phyloP scores from a whole-genome alignment of 1,140 invertebrate species.

The Zaprionus gabonicus region DNA sequence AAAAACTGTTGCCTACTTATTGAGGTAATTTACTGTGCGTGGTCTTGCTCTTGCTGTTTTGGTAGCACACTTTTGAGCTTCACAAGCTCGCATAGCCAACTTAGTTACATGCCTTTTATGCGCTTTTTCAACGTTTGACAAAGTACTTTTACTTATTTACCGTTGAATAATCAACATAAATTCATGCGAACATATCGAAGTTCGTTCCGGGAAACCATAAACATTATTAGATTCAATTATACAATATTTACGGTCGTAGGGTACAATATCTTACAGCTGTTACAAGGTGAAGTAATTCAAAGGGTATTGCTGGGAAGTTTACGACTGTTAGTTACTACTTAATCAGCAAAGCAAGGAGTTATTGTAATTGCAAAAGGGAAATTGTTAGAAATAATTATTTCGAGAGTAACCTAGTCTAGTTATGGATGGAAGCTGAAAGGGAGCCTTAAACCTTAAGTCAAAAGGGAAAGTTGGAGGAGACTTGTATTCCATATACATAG shows the following conservation, averaged over 20 bases:
- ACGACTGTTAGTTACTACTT: neutral
- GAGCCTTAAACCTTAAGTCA: no score
- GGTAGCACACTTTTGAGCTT: neutral
- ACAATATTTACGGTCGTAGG: slow-evolving; percentile 14
- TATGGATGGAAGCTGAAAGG: no score
- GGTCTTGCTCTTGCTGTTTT: neutral
- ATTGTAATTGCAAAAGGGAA: no score
- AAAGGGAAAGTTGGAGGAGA: no score
- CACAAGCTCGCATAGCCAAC: slow-evolving; percentile 7
- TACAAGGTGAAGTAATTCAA: neutral
- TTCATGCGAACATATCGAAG: slow-evolving; percentile 40
- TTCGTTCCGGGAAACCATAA: slow-evolving; percentile 50
- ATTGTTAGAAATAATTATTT: no score
- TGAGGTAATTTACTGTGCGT: slow-evolving; percentile 16
- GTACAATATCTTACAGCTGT: slow-evolving; percentile 3
- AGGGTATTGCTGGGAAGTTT: neutral
- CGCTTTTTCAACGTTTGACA: slow-evolving; percentile 19
- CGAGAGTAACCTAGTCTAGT: no score
- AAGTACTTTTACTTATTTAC: slow-evolving; percentile 27
- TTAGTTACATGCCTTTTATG: slow-evolving; percentile 23
- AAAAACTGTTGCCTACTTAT: slow-evolving; percentile 18
- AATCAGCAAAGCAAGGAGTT: neutral
- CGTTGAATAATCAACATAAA: slow-evolving; percentile 59
- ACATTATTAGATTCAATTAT: slow-evolving; percentile 55
- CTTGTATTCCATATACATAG: no score